phyloP scores from a whole-genome alignment of 2,888 invertebrate genomes.

The Bugulina stolonifera region DNA sequence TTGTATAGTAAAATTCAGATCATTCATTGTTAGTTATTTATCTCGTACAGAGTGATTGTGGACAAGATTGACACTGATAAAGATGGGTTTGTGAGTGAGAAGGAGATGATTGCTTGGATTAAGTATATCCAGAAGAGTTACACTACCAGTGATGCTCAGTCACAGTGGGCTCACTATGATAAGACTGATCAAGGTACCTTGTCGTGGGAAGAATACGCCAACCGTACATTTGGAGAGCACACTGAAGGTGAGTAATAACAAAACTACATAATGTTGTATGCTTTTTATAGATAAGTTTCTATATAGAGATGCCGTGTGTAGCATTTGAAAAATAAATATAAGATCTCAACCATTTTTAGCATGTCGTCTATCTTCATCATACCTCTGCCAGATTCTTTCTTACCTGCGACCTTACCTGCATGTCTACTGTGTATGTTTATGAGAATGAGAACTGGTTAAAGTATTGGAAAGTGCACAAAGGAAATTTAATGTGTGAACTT shows the following conservation, averaged over 20 bases:
- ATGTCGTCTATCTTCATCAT: not conserved
- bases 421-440: no score
- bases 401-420: not conserved
- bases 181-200: constrained; percentile 65
- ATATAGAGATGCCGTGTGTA: no score
- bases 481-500: no score
- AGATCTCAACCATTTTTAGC: no score
- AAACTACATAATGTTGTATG: not conserved
- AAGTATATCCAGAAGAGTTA: constrained; percentile 86
- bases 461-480: no score
- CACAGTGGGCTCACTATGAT: constrained; percentile 88
- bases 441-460: no score
- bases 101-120: constrained; percentile 93
- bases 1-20: no score
- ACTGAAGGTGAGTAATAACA: constrained; percentile 56
- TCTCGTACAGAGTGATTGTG: not conserved
- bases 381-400: not conserved
- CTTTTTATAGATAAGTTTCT: no score
- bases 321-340: no score
- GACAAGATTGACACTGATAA: constrained; percentile 75
- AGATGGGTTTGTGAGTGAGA: constrained; percentile 59
- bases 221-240: constrained; percentile 75
- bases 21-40: no score
- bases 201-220: constrained; percentile 74
- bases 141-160: constrained; percentile 82